Conservation (phyloP, 2,888 invertebrate species). For the Hirtodrosophila confusa region DNA sequence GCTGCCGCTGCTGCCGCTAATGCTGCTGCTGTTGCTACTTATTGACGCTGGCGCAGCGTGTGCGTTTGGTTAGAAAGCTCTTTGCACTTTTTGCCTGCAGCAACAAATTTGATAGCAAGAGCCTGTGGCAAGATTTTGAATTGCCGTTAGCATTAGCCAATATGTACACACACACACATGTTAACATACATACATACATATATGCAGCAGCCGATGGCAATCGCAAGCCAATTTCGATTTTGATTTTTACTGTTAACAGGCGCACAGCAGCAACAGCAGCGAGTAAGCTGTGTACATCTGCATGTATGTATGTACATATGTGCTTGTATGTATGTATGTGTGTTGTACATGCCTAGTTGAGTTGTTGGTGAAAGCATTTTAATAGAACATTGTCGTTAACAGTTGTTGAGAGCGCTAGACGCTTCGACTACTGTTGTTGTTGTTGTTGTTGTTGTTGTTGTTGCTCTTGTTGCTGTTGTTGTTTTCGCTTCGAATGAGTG, state of each 20-base stretch:
- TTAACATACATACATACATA: too few species aligned
- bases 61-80: slow-evolving; percentile 42
- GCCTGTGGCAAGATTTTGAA: slow-evolving; percentile 16
- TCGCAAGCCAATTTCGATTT: slow-evolving; percentile 25
- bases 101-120: slow-evolving; percentile 18
- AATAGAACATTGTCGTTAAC: slow-evolving; percentile 58
- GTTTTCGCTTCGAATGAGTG: slow-evolving; percentile 14
- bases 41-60: slow-evolving; percentile 19
- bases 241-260: slow-evolving; percentile 42
- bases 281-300: neutral
- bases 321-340: neutral
- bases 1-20: slow-evolving; percentile 33
- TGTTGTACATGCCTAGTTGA: slow-evolving; percentile 1
- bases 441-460: slow-evolving; percentile 5
- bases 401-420: slow-evolving; percentile 24
- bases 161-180: too few species aligned
- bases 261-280: slow-evolving; percentile 29
- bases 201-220: slow-evolving; percentile 6
- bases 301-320: neutral
- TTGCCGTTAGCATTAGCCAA: slow-evolving; percentile 29
- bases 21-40: neutral
- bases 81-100: slow-evolving; percentile 26
- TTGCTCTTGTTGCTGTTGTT: slow-evolving; percentile 9
- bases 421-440: slow-evolving; percentile 2
- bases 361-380: slow-evolving; percentile 48